These are phyloP conservation scores for Tribolium castaneum DNA, from an alignment of 1,140 invertebrate species.

Conservation along the genomic window DNA sequence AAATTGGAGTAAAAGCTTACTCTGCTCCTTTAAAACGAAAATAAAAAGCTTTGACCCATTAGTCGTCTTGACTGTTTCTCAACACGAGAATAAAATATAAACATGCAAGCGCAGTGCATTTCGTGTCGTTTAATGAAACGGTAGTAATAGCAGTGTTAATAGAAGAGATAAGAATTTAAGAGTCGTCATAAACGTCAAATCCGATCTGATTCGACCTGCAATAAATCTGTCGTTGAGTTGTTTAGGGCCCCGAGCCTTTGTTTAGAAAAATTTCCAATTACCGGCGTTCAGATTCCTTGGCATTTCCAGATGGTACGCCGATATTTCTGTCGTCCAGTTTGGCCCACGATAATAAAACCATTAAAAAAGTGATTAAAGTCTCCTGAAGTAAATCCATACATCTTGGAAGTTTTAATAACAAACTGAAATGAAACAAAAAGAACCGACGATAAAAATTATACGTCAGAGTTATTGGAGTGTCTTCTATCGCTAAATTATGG, in stretches of 20 bases:
- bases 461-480: slow-evolving; percentile 44
- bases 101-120: not conserved
- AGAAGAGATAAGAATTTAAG: not conserved
- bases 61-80: not conserved
- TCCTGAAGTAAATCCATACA: slow-evolving; percentile 39
- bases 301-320: not conserved
- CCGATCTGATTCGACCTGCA: not conserved
- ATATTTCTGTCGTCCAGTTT: slow-evolving; percentile 31
- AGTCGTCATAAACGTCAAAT: not conserved
- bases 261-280: slow-evolving; percentile 36
- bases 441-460: slow-evolving; percentile 43
- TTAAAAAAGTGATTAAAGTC: slow-evolving; percentile 47
- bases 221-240: not conserved
- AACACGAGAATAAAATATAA: not conserved
- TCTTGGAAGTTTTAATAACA: slow-evolving; percentile 45
- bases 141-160: not conserved
- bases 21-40: not conserved
- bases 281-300: not conserved
- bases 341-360: slow-evolving; percentile 40
- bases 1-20: not conserved
- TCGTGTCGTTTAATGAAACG: not conserved
- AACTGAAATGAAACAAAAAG: slow-evolving; percentile 45
- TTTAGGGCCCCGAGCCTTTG: not conserved
- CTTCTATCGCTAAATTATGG: slow-evolving; percentile 45
- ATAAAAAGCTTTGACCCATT: not conserved